Evolutionary conservation across 2,797 vertebrate genomes (phyloP), one percentile per base, ranked within the genome.

Genomic region (Notolabrus celidotus): DNA sequence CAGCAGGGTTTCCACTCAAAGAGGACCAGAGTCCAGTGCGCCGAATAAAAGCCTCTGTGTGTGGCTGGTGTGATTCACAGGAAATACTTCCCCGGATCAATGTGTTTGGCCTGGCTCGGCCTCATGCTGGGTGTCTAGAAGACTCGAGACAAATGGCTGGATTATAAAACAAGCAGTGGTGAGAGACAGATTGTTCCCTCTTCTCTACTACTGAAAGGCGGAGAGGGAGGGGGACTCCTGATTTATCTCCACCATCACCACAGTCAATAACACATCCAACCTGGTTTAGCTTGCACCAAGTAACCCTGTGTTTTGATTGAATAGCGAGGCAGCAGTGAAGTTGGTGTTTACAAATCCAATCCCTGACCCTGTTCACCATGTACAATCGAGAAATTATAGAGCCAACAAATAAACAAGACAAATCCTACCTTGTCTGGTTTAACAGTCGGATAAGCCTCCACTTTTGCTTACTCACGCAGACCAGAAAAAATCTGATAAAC

Each of bases 21-120:
- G 25, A 65, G 50, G 33, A 73, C 69, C 65, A 59, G 45, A 77
- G 61, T 55, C 76, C 75, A 75, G 36, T 42, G 60, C 7, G 11
- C 67, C 65, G 62, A 84, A 86, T 89, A 71, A 81, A 88, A 69
- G 66, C 46, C 76, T 78, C 79, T 84, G 81, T 77, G 76, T 88
- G 84, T 65, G 77, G 75, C 79, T 67, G 78, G 42, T 41, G 29
- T 70, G 73, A 82, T 83, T 83, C 82, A 79, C 79, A 84, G 77
- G 60, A 87, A 87, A 83, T 77, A 67, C 79, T 86, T 85, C 69
- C 74, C 74, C 61, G 67, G 83, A 92, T 92, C 89, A 88, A 86
- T 92, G 85, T 92, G 83, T 88, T 91, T 89, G 85, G 73, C 82
- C 82, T 79, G 71, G 83, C 31, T 41, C 52, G n/a, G 54, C 81